These are phyloP conservation scores for Acheta domesticus DNA, from an alignment of 2,888 invertebrate genomes.

Conservation along the genomic window DNA sequence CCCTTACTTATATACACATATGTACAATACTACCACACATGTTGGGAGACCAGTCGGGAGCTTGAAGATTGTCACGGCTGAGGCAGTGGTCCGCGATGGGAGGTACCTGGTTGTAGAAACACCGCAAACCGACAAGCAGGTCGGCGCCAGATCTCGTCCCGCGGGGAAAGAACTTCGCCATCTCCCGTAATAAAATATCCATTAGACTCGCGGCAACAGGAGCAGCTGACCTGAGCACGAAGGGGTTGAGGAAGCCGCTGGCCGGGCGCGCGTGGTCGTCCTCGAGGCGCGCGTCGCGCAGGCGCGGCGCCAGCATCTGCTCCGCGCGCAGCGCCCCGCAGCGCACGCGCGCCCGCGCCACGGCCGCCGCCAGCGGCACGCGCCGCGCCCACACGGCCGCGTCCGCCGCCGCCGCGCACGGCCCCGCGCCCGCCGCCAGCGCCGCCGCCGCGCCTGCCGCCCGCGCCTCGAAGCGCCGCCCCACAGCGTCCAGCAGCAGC, in stretches of 20 bases:
- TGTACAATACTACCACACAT: no score
- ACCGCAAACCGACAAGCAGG: no score
- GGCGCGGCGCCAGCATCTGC: conserved; percentile 67
- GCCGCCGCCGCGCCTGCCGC: conserved; percentile 36
- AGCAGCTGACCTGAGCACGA: conserved; percentile 58
- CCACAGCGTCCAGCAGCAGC: conserved; percentile 66
- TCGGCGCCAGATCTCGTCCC: no score
- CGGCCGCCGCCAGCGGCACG: conserved; percentile 69
- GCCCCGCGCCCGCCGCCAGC: conserved; percentile 36
- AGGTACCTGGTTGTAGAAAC: no score
- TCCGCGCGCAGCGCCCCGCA: conserved; percentile 64
- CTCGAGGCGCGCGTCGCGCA: conserved; percentile 59
- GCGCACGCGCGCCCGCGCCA: conserved; percentile 71
- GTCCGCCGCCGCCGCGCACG: conserved; percentile 53
- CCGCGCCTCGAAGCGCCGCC: conserved; percentile 53
- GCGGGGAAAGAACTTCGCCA: no score
- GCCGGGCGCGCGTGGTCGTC: conserved; percentile 50
- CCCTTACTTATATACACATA: no score
- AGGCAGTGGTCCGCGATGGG: no score
- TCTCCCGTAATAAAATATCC: no score
- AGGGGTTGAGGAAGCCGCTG: conserved; percentile 78
- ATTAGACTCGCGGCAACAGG: no score
- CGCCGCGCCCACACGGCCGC: conserved; percentile 61
- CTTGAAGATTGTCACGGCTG: no score
- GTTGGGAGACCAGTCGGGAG: no score